These are phyloP conservation scores for Himalopsyche anomala DNA, from an alignment of 2,888 invertebrate genomes.

Conservation along the genomic window DNA sequence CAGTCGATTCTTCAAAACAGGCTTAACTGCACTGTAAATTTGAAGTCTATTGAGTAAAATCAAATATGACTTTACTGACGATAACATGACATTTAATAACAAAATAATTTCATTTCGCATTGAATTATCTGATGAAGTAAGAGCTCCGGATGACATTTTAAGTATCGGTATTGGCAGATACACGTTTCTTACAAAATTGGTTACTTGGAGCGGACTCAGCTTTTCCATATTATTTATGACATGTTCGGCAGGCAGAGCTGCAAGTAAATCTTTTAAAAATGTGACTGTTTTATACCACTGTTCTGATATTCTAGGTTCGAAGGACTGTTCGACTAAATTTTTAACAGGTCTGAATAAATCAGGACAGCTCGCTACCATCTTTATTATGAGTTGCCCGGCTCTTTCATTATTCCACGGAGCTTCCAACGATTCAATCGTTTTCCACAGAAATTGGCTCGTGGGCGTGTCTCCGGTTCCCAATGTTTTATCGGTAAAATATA, in stretches of 20 bases:
- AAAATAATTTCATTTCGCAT: constrained; percentile 74
- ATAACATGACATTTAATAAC: constrained; percentile 77
- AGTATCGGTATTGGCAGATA: constrained; percentile 75
- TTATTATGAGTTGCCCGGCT: constrained; percentile 79
- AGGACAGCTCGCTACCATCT: constrained; percentile 82
- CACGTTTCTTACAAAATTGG: constrained; percentile 75
- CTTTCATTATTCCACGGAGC: constrained; percentile 83
- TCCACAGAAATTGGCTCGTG: constrained; percentile 79
- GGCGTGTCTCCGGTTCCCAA: constrained; percentile 79
- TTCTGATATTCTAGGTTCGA: constrained; percentile 78
- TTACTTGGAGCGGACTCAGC: constrained; percentile 75
- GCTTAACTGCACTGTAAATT: constrained; percentile 68
- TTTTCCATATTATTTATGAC: constrained; percentile 74
- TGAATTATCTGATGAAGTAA: constrained; percentile 70
- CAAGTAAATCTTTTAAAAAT: constrained; percentile 74
- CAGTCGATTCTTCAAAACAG: constrained; percentile 71
- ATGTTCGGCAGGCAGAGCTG: constrained; percentile 74
- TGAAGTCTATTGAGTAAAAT: constrained; percentile 72
- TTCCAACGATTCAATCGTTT: constrained; percentile 80
- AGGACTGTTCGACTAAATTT: constrained; percentile 77
- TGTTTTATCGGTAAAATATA: constrained; percentile 84
- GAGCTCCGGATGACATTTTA: constrained; percentile 71
- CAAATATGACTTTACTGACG: constrained; percentile 76
- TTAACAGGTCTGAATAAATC: constrained; percentile 83
- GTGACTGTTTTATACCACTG: constrained; percentile 76